Base-by-base conservation (phyloP, 2,113 vertebrate genomes). In the Notechis scutatus region DNA sequence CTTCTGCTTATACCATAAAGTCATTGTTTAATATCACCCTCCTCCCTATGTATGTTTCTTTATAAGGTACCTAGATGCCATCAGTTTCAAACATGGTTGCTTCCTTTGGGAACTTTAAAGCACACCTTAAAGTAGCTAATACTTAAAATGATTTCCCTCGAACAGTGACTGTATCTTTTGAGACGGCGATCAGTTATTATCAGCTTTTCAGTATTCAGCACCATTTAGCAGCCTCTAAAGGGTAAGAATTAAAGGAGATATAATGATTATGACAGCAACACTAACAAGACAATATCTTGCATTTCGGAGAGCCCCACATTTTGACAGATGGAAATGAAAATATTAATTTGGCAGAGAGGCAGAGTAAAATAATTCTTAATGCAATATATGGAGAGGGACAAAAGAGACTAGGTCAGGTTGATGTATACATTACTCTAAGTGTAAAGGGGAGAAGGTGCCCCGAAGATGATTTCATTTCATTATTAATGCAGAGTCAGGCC, bases 231-330 rank as follows among this genome's bases (percentile, higher is more conserved):
- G 85, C 93, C 47, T 56, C 81, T 56, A 42, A 87, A 94, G 93
- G 90, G 39, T 61, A 94, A 20, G 5, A 24, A 0, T 59, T 59
- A 10, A 85, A 93, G 47, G 89, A 90, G 92, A 93, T 93, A 86
- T 90, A 93, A 90, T 93, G 88, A 93, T 93, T 90, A 91, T 92
- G 91, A 64, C 18, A 42, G 45, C 91, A 94, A 93, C 87, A 87
- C 14, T 91, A 91, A 93, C 90, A 94, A 95, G 95, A 94, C 85
- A 96, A 93, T 88, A 14, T 39, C 50, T 90, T 93, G 61, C 91
- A 92, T 94, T 94, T 61, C 89, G 94, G 91, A 94, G 93, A 92
- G 85, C 87, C 1, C 26, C 45, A 86, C n/a, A 39, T 90, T 93
- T 90, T 93, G 92, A 93, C 92, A 93, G 81, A 93, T 93, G 92